Percentiles rank a stretch among this genome's conserved stretches.
Conservation (phyloP, 1,140 invertebrate genomes). For the Philaenus spumarius region DNA sequence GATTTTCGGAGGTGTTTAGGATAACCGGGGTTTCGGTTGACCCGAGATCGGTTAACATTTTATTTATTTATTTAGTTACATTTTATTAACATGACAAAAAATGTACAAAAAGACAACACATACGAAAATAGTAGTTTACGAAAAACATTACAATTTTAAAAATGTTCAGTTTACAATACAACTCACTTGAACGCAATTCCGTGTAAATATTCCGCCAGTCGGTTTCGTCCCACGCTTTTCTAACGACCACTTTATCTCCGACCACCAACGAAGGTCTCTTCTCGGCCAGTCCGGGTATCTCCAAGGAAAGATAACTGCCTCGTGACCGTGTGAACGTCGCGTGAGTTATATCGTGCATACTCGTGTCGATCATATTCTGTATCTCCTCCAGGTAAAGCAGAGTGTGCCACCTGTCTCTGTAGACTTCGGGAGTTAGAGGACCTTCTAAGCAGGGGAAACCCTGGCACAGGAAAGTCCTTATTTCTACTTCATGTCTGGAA, state of each 20-base stretch:
- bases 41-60: too few relatives aligned
- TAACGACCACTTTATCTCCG: slow-evolving; percentile 63
- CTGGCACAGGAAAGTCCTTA: not conserved
- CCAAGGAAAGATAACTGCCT: slow-evolving; percentile 62
- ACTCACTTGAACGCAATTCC: not conserved
- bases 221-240: slow-evolving; percentile 40
- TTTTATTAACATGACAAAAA: too few relatives aligned
- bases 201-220: too few relatives aligned
- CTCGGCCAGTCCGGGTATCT: slow-evolving; percentile 74
- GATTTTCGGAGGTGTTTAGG: too few relatives aligned
- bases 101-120: too few relatives aligned
- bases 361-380: slow-evolving; percentile 34
- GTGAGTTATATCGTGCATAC: slow-evolving; percentile 50
- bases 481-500: slow-evolving; percentile 4
- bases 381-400: slow-evolving; percentile 74
- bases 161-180: too few relatives aligned
- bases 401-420: slow-evolving; percentile 42
- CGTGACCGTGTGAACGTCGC: slow-evolving; percentile 27
- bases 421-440: slow-evolving; percentile 34
- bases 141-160: too few relatives aligned
- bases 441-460: not conserved
- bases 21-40: too few relatives aligned
- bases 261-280: slow-evolving; percentile 74
- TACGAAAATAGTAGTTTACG: too few relatives aligned
- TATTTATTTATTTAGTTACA: too few relatives aligned